Percentiles rank a stretch among this genome's conserved stretches.
Conservation (phyloP, 1,140 invertebrate genomes). For the Chironomus tepperi region DNA sequence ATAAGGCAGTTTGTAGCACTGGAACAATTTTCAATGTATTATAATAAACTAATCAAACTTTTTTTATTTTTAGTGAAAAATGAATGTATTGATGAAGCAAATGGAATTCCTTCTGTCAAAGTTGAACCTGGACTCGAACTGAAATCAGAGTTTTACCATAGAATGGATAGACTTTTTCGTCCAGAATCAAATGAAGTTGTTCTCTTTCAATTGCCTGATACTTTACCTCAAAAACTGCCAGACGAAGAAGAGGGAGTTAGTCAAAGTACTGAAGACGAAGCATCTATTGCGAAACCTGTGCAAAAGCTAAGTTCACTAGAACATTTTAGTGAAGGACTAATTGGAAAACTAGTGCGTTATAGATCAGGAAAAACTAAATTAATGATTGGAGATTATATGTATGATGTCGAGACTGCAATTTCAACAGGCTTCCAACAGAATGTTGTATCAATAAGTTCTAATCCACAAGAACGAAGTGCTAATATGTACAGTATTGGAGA, state of each 20-base stretch:
- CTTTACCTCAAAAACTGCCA: slow-evolving; percentile 41
- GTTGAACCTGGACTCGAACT: slow-evolving; percentile 31
- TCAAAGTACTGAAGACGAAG: slow-evolving; percentile 26
- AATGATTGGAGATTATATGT: slow-evolving; percentile 44
- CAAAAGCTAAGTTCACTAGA: slow-evolving; percentile 30
- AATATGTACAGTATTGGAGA: slow-evolving; percentile 40
- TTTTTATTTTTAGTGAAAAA: not conserved
- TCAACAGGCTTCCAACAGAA: slow-evolving; percentile 40
- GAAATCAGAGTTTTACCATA: not conserved
- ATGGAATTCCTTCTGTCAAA: slow-evolving; percentile 32
- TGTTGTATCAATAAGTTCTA: slow-evolving; percentile 36
- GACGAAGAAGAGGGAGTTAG: slow-evolving; percentile 29
- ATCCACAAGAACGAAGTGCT: slow-evolving; percentile 37
- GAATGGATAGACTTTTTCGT: not conserved
- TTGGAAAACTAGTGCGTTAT: slow-evolving; percentile 47
- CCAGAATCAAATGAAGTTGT: slow-evolving; percentile 8
- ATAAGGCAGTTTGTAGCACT: not conserved
- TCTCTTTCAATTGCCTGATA: slow-evolving; percentile 41
- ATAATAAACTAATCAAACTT: too few species aligned
- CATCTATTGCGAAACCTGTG: slow-evolving; percentile 25
- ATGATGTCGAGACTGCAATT: slow-evolving; percentile 43
- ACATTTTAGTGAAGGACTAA: slow-evolving; percentile 46
- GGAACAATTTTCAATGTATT: not conserved
- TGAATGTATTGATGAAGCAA: slow-evolving; percentile 30
- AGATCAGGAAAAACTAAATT: slow-evolving; percentile 47